Base-by-base conservation (phyloP, 2,113 vertebrate genomes). In the Eudyptes chrysolophus region DNA sequence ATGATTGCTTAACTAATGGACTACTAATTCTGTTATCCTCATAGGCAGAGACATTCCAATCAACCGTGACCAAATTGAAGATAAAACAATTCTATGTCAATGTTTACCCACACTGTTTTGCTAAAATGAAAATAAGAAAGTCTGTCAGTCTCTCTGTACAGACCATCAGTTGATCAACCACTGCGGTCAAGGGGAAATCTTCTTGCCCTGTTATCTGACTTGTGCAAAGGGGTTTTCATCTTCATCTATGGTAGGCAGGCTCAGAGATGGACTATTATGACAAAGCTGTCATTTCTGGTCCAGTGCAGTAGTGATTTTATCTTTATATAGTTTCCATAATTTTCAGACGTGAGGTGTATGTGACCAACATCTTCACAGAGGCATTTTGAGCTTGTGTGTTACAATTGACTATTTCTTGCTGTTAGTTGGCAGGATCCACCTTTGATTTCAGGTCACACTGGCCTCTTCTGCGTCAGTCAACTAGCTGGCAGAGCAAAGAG, bases 21-120 rank as follows among this genome's bases (percentile, higher is more conserved):
- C 61, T 76, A n/a, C 60, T 96, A 72, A 92, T 97, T 95, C 70
- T 92, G 29, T 89, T 96, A 83, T 80, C 94, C 77, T 77, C 68
- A 58, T 80, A 94, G 49, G 6, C 87, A 92, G 91, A 87, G 81
- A 85, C 58, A 58, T 92, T 89, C 58, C 71, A 90, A 85, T 93
- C 87, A 94, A 36, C 74, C 42, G 16, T 38, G 66, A 72, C 75
- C 69, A 87, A 76, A 91, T 0, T 65, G 80, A 89, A 85, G 57
- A 89, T 61, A 34, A 79, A 65, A 38, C 52, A 71, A 82, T 82
- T 85, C 58, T 76, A 83, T 79, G 25, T 74, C 77, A 79, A 9
- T 87, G 46, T 96, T 95, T 96, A 58, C 70, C 51, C 48, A 55
- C 24, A n/a, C 46, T 74, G 21, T 58, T 91, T 80, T 87, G 34